Conservation (phyloP, 37 sponge, comb jelly and placozoan species). For the Eunapius fragilis region DNA sequence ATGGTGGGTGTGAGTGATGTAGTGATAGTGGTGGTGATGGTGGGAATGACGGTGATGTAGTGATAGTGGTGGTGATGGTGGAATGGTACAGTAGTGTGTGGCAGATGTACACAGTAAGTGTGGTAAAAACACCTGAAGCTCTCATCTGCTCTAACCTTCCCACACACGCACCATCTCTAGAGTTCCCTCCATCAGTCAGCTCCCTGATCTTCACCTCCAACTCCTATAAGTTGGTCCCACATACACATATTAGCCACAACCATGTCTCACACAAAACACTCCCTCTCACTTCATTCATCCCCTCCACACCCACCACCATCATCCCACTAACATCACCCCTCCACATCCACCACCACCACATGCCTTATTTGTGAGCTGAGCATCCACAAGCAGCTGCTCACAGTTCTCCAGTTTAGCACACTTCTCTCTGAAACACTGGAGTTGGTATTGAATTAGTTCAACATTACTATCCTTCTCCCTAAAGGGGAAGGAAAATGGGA, state of each 20-base stretch:
- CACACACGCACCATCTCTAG: background rate
- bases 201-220: background rate
- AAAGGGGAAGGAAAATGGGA: background rate
- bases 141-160: background rate
- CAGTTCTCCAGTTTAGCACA: constrained; percentile 1
- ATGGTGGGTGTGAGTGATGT: background rate
- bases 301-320: too few species aligned
- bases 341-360: background rate
- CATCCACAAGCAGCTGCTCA: background rate
- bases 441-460: constrained; percentile 30
- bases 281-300: too few species aligned
- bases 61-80: background rate
- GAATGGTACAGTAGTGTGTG: too few species aligned
- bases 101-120: background rate
- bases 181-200: background rate
- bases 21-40: background rate
- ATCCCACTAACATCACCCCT: too few species aligned
- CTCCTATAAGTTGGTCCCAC: background rate
- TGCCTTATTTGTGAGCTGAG: background rate
- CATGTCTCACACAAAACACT: background rate
- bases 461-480: constrained; percentile 25
- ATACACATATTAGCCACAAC: background rate
- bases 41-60: background rate
- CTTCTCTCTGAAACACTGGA: constrained; percentile 30
- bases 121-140: too few species aligned